phyloP scores from a whole-genome alignment of 2,797 vertebrate species.

The Myiotriccus ornatus region DNA sequence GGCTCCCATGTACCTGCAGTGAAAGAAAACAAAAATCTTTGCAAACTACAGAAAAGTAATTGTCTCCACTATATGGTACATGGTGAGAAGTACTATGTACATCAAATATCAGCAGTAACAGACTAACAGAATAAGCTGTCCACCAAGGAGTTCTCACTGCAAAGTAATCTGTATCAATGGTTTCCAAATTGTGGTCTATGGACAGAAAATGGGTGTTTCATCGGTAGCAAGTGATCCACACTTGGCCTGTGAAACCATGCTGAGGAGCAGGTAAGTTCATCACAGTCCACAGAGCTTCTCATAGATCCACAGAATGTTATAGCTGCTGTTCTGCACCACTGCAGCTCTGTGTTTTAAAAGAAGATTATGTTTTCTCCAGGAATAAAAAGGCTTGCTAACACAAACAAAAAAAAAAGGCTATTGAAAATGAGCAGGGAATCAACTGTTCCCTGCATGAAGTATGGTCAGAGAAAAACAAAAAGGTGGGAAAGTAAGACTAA shows the following conservation, averaged over 20 bases:
- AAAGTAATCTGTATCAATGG: background rate
- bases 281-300: background rate
- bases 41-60: background rate
- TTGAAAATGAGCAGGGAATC: background rate
- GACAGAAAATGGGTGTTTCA: background rate
- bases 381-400: background rate
- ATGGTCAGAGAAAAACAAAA: background rate
- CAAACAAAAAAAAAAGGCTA: background rate
- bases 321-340: background rate
- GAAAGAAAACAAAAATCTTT: background rate
- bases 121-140: background rate
- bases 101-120: background rate
- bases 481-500: background rate
- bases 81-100: background rate
- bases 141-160: background rate
- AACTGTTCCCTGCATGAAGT: background rate
- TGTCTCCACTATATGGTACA: background rate
- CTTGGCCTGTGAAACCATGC: background rate
- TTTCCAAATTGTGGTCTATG: background rate
- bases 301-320: fast-evolving
- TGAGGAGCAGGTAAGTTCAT: background rate
- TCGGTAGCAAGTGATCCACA: background rate
- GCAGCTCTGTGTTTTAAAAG: background rate
- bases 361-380: background rate
- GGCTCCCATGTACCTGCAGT: background rate